Evolutionary conservation across 2,888 invertebrate genomes (phyloP).

Genomic region (Herminia tarsipennalis): DNA sequence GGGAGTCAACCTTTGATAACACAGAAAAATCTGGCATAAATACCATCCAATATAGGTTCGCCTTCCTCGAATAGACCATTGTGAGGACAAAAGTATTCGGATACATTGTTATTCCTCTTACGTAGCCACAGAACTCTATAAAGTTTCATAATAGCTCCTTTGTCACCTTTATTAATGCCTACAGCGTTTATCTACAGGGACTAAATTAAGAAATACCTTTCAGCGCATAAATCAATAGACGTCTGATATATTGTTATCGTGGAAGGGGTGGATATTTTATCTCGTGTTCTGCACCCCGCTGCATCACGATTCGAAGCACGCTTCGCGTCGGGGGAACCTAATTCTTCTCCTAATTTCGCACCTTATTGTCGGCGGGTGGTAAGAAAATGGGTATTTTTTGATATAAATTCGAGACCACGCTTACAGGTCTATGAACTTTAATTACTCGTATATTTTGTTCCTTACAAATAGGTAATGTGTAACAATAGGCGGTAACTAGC

Average conservation of each 20-base stretch:
- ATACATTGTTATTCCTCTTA: conserved; percentile 49
- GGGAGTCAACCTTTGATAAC: conserved; percentile 32
- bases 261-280: conserved; percentile 51
- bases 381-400: conserved; percentile 76
- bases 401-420: conserved; percentile 60
- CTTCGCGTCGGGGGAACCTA: conserved; percentile 72
- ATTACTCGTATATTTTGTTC: conserved; percentile 33
- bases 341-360: conserved; percentile 83
- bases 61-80: conserved; percentile 38
- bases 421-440: conserved; percentile 51
- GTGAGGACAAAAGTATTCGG: conserved; percentile 42
- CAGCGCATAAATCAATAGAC: conserved; percentile 62
- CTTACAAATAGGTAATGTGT: conserved; percentile 24
- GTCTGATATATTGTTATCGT: conserved; percentile 52
- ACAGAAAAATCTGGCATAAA: conserved; percentile 42
- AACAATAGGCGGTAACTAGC: conserved; percentile 21
- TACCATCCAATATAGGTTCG: conserved; percentile 33
- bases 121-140: conserved; percentile 47
- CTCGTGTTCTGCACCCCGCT: conserved; percentile 48
- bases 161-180: conserved; percentile 47
- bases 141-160: conserved; percentile 49
- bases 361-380: conserved; percentile 77
- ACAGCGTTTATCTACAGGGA: conserved; percentile 46
- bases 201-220: conserved; percentile 65
- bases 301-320: conserved; percentile 75